A percentile compares a stretch with the other conserved stretches of the same genome.
These are phyloP conservation scores for Lamproptera curius DNA, from an alignment of 2,888 invertebrate genomes.

Conservation along the genomic window DNA sequence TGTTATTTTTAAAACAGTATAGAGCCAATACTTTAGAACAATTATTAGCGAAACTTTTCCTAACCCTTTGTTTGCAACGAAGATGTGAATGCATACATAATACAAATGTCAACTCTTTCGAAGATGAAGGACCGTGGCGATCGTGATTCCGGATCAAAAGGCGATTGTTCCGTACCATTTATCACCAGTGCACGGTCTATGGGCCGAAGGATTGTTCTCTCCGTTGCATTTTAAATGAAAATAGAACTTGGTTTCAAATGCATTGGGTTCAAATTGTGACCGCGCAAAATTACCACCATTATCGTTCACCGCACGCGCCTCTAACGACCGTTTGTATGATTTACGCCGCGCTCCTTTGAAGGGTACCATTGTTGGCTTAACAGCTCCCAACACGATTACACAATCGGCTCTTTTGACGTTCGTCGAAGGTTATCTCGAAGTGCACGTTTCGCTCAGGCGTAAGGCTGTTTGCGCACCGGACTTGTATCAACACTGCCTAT, in stretches of 20 bases:
- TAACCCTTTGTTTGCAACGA: neutral
- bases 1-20: neutral
- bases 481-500: constrained; percentile 1
- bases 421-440: constrained; percentile 55
- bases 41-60: too few species aligned
- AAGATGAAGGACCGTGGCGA: constrained; percentile 39
- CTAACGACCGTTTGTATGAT: constrained; percentile 65
- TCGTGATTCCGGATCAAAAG: constrained; percentile 50
- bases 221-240: constrained; percentile 2
- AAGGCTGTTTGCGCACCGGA: constrained; percentile 16
- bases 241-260: neutral
- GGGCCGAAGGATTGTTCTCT: constrained; percentile 20
- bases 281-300: constrained; percentile 42
- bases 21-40: too few species aligned
- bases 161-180: constrained; percentile 47
- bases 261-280: constrained; percentile 29
- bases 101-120: constrained; percentile 32
- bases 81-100: constrained; percentile 4
- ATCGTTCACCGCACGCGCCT: constrained; percentile 64
- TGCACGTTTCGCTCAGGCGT: constrained; percentile 25
- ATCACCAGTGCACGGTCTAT: constrained; percentile 40
- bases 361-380: constrained; percentile 62
- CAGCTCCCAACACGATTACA: constrained; percentile 53
- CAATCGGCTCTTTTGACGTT: constrained; percentile 57
- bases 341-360: constrained; percentile 58